Conservation (phyloP, 2,888 invertebrate species). For the Cephus runcator region DNA sequence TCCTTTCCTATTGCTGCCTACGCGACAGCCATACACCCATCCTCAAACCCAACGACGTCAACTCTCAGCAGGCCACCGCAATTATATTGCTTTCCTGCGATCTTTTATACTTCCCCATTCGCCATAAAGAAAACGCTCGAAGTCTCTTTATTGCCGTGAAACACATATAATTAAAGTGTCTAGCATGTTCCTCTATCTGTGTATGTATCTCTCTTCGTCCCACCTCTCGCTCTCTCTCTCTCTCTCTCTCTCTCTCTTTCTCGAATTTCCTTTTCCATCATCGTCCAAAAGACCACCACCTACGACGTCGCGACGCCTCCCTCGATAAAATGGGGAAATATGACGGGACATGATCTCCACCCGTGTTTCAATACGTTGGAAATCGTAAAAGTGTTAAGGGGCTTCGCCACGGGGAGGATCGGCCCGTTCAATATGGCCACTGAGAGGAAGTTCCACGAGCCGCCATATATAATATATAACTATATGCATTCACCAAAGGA, state of each 20-base stretch:
- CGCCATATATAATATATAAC: neutral
- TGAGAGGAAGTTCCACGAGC: neutral
- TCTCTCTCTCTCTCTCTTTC: no score
- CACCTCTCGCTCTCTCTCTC: no score
- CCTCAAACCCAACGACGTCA: slow-evolving; percentile 2
- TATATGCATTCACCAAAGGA: neutral
- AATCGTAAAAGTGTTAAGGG: slow-evolving; percentile 50
- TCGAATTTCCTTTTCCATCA: neutral
- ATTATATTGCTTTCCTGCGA: slow-evolving; percentile 24
- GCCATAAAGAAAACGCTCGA: slow-evolving; percentile 23
- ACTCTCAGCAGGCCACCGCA: slow-evolving; percentile 17
- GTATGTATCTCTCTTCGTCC: neutral
- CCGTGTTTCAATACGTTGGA: slow-evolving; percentile 40
- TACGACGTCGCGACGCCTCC: slow-evolving; percentile 7
- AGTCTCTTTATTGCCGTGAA: slow-evolving; percentile 21
- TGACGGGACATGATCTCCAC: slow-evolving; percentile 22
- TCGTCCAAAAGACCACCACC: neutral
- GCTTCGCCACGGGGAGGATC: slow-evolving; percentile 26
- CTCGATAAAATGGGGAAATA: slow-evolving; percentile 24
- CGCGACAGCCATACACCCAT: neutral
- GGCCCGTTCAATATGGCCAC: neutral
- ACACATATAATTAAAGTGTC: slow-evolving; percentile 36
- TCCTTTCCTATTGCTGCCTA: neutral
- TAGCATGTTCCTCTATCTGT: neutral
- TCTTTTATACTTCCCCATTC: slow-evolving; percentile 18